A percentile compares a stretch with the other conserved stretches of the same genome.
phyloP scores from a whole-genome alignment of 1,140 invertebrate genomes.

The Linepithema humile region DNA sequence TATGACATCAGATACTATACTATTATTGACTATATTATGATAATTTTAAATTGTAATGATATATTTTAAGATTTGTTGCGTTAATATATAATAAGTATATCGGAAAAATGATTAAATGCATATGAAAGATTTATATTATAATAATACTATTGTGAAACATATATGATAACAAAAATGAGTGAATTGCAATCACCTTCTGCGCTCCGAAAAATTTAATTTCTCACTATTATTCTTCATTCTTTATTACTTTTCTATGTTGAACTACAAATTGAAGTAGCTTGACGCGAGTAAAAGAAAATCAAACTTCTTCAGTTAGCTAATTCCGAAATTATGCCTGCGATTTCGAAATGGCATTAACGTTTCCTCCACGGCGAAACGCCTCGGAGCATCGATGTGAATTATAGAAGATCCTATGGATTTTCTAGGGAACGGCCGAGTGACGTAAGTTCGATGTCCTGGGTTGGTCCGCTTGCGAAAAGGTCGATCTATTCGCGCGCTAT shows the following conservation, averaged over 20 bases:
- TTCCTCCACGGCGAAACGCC: slow-evolving; percentile 8
- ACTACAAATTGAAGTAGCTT: neutral
- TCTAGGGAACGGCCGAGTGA: slow-evolving; percentile 52
- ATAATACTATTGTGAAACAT: neutral
- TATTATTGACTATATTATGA: too few relatives aligned
- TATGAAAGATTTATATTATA: neutral
- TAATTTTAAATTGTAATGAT: too few relatives aligned
- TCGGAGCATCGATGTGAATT: slow-evolving; percentile 38
- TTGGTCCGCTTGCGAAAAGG: slow-evolving; percentile 51
- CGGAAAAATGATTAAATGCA: neutral
- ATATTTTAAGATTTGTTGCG: too few relatives aligned
- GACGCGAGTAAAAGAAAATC: too few relatives aligned
- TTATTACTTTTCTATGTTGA: neutral
- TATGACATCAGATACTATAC: too few relatives aligned
- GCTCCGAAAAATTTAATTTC: neutral
- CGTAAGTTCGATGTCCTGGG: slow-evolving; percentile 52
- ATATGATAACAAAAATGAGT: too few relatives aligned
- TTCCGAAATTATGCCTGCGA: slow-evolving; percentile 31
- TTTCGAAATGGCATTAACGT: slow-evolving; percentile 36
- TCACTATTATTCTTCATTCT: neutral
- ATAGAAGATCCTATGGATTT: slow-evolving; percentile 54
- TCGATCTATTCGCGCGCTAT: slow-evolving; percentile 49
- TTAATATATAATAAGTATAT: neutral
- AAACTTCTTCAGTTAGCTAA: neutral
- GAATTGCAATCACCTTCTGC: neutral